Base-by-base conservation (phyloP, 2,113 vertebrate genomes). In the Miniopterus natalensis region DNA sequence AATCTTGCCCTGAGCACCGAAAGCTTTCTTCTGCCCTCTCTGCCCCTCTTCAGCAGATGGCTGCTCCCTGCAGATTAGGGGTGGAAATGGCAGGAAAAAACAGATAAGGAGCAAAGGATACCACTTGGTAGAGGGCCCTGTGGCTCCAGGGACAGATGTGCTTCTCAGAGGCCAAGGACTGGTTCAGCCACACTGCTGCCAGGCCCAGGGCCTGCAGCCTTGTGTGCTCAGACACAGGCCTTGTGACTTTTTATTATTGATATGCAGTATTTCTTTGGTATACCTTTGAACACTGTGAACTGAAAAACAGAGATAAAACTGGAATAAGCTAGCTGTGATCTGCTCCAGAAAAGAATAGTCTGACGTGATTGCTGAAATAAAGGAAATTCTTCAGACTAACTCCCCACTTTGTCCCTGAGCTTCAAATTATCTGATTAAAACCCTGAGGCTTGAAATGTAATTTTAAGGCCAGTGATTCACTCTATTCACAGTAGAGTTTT, bases 271-370 rank as follows among this genome's bases (percentile, higher is more conserved):
- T 96, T 88, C 12, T 84, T 93, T 83, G 6, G 49, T 49, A 55
- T 13, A 55, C 59, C 36, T 66, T 66, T 45, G 27, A 71, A 73
- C 53, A 61, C 21, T 13, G 17, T 40, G 57, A 57, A 70, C 59
- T 80, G 73, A 66, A 66, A 75, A 75, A 71, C 15, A 91, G 68
- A 68, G 70, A 68, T 23, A 47, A 85, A 57, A 49, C 1, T 21
- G 81, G 45, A 31, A 15, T 90, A 96, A 96, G 59, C 49, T 94
- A 40, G 45, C 63, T 97, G 97, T 65, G 92, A 71, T 96, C 96
- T 94, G n/a, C 36, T 92, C 21, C 49, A 63, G 84, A 42, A 65
- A 27, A 25, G 68, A 45, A 83, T 29, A 78, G 36, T 55, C 40
- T 77, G 53, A 55, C 88, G 47, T 36, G 14, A 29, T 73, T 81